Evolutionary conservation across 2,113 vertebrate species (phyloP).

Genomic region (Grus americana): DNA sequence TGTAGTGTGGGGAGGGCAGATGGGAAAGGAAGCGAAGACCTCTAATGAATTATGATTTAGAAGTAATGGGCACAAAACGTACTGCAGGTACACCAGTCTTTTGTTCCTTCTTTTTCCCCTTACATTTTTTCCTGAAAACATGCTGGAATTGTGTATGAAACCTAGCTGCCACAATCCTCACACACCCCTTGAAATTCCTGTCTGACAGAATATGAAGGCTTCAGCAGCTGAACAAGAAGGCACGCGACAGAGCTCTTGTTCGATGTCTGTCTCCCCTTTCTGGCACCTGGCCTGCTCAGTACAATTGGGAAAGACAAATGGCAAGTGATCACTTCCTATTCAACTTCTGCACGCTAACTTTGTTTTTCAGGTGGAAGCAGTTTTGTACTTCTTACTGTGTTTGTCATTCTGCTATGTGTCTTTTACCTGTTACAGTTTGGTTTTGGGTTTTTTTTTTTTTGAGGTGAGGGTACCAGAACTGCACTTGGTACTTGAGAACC

Average conservation of each 20-base stretch:
- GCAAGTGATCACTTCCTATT: background rate
- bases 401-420: background rate
- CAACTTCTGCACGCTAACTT: background rate
- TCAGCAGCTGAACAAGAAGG: slow-evolving; percentile 6
- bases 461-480: background rate
- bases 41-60: background rate
- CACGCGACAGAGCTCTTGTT: background rate
- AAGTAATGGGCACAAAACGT: background rate
- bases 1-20: background rate
- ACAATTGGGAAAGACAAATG: background rate
- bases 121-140: background rate
- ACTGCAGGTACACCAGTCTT: background rate
- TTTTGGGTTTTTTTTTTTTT: background rate
- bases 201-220: slow-evolving; percentile 15
- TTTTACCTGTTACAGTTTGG: background rate
- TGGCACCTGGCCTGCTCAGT: background rate
- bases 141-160: background rate
- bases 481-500: background rate
- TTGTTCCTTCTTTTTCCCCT: background rate
- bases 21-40: background rate
- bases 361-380: background rate
- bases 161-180: background rate
- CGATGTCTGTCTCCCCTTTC: background rate
- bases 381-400: background rate
- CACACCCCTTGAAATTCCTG: background rate